These are phyloP conservation scores for Lacanobia oleracea DNA, from an alignment of 2,888 invertebrate species.

Conservation along the genomic window DNA sequence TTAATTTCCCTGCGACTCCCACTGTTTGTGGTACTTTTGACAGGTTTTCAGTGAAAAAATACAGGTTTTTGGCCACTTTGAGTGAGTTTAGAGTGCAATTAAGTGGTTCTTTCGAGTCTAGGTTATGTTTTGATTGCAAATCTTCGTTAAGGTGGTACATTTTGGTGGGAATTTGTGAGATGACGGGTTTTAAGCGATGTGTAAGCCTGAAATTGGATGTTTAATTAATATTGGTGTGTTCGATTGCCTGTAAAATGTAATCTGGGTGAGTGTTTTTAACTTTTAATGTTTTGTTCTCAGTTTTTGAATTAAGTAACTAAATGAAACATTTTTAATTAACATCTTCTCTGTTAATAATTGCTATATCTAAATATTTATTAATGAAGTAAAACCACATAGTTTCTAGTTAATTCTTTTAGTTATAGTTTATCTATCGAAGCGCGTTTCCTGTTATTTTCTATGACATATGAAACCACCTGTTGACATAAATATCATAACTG, in stretches of 20 bases:
- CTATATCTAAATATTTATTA: neutral
- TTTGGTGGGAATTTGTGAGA: constrained; percentile 64
- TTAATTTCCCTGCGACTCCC: constrained; percentile 88
- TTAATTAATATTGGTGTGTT: constrained; percentile 19
- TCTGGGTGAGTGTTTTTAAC: constrained; percentile 48
- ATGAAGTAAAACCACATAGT: neutral
- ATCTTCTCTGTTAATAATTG: neutral
- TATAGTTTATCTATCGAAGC: constrained; percentile 6
- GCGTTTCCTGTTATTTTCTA: constrained; percentile 51
- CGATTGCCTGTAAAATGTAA: constrained; percentile 57
- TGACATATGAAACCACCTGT: constrained; percentile 75
- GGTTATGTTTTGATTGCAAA: constrained; percentile 61
- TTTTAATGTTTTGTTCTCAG: neutral
- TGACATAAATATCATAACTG: constrained; percentile 65
- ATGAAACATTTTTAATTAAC: neutral
- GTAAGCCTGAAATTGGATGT: constrained; percentile 3
- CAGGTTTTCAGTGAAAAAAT: constrained; percentile 69
- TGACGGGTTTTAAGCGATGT: constrained; percentile 20
- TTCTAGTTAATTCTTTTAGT: neutral
- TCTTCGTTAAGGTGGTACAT: constrained; percentile 33
- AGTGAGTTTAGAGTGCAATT: constrained; percentile 54
- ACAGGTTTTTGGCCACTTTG: constrained; percentile 63
- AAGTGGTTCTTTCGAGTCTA: constrained; percentile 35
- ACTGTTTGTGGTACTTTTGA: constrained; percentile 76
- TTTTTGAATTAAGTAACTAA: neutral